Evolutionary conservation across 2,888 invertebrate genomes (phyloP), one percentile per base, ranked within the genome.

Genomic region (Microplitis manilae): DNA sequence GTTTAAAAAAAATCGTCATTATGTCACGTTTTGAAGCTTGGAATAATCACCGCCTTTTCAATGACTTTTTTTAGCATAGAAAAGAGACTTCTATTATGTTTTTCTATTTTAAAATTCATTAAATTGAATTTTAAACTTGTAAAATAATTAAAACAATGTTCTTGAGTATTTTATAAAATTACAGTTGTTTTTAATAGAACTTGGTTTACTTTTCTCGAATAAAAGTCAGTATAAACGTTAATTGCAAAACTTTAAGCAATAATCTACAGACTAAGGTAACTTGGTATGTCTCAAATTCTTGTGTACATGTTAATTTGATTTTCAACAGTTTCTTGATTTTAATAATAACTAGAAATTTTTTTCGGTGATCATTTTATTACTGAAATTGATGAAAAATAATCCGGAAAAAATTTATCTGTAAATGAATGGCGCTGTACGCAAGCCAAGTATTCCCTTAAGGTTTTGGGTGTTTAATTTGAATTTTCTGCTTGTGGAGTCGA

Each of bases 211-310:
- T 69, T 39, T 70, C 41, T 61, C 72, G 67, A 77, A 71, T 76
- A 62, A 70, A 73, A 76, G 73, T 13, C 2, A 76, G 79, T 71
- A 77, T 77, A 20, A 70, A 30, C 60, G 20, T 77, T 81, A 81
- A 81, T 80, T 81, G 76, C 78, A 78, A 81, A 81, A 81, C 68
- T 81, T 81, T 80, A 74, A 70, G 76, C 72, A 76, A 80, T 75
- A 70, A 70, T 70, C 70, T 41, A 30, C 30, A 70, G 30, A 40
- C 13, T 61, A 20, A 9, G 38, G 61, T 8, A 61, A 50, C 30
- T 68, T 65, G 74, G 59, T 61, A 68, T 15, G 41, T 50, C 50
- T 50, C 13, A 15, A 30, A 73, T 38, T 40, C 68, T 73, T 30
- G 13, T 65, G 30, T 7, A 65, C 8, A 38, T 65, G 13, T 13